A percentile compares a stretch with the other conserved stretches of the same genome.
Conservation (phyloP, 2,888 invertebrate species). For the Anthophora plumipes region DNA sequence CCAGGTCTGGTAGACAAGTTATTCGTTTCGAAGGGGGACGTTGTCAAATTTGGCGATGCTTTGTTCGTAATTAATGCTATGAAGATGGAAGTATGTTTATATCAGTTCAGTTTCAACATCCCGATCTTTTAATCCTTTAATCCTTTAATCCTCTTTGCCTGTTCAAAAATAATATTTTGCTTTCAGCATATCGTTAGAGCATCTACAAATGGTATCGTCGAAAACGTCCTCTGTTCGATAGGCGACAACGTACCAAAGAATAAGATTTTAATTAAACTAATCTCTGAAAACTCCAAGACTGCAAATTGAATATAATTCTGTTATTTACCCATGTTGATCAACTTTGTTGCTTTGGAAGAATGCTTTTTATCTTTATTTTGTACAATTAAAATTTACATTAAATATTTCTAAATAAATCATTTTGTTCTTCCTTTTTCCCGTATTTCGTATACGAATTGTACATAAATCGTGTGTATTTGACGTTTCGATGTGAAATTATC, state of each 20-base stretch:
- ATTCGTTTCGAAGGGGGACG: conserved; percentile 92
- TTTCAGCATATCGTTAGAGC: conserved; percentile 94
- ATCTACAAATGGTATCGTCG: conserved; percentile 91
- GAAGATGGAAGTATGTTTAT: conserved; percentile 96
- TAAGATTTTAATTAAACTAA: conserved; percentile 82
- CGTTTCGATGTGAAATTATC: too few species aligned
- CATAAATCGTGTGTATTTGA: too few species aligned
- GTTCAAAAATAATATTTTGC: conserved; percentile 46
- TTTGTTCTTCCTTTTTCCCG: too few species aligned
- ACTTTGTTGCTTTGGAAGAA: background rate
- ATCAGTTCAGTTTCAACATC: background rate
- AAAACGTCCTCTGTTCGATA: conserved; percentile 89
- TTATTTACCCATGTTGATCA: background rate
- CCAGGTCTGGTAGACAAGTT: conserved; percentile 98
- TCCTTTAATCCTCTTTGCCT: background rate
- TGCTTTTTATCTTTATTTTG: background rate
- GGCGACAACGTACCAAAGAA: conserved; percentile 95
- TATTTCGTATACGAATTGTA: too few species aligned
- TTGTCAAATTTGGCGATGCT: conserved; percentile 94
- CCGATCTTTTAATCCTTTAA: too few species aligned
- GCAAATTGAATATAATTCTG: background rate
- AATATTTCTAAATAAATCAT: too few species aligned
- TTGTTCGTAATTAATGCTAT: conserved; percentile 98
- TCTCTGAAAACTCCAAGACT: conserved; percentile 8
- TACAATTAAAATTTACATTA: too few species aligned